A percentile compares a stretch with the other conserved stretches of the same genome.
Evolutionary conservation across 2,888 invertebrate genomes (phyloP).

Genomic region (Catocala sponsa): DNA sequence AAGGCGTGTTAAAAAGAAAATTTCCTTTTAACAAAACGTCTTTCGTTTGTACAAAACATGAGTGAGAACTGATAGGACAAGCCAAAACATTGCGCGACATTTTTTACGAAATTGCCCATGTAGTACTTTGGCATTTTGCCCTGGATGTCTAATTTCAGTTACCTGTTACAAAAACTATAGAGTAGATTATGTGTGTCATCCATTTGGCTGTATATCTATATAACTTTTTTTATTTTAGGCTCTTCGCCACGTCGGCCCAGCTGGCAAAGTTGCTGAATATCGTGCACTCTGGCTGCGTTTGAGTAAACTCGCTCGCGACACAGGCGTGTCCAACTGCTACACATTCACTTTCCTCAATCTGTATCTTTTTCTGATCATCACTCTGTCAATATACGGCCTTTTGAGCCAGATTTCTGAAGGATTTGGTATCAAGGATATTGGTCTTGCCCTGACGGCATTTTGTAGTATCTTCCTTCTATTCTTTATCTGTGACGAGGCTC

Average conservation of each 20-base stretch:
- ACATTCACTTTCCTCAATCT: constrained; percentile 90
- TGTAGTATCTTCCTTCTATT: constrained; percentile 91
- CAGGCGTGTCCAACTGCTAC: constrained; percentile 91
- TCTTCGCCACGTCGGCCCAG: constrained; percentile 90
- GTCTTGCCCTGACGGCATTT: constrained; percentile 90
- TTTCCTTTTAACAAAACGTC: too few relatives aligned
- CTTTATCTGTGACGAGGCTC: constrained; percentile 92
- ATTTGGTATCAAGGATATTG: constrained; percentile 91
- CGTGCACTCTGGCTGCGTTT: constrained; percentile 91
- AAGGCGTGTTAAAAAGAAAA: too few relatives aligned
- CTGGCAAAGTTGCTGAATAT: constrained; percentile 91
- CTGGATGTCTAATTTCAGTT: too few relatives aligned
- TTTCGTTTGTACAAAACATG: too few relatives aligned
- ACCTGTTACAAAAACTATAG: too few relatives aligned
- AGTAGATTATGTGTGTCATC: too few relatives aligned
- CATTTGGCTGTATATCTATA: neutral
- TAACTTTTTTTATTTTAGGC: constrained; percentile 74
- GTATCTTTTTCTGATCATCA: constrained; percentile 92
- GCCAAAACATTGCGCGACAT: too few relatives aligned
- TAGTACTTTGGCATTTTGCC: too few relatives aligned
- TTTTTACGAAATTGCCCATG: too few relatives aligned
- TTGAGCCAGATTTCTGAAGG: constrained; percentile 92
- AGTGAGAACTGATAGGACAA: too few relatives aligned
- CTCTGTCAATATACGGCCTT: constrained; percentile 92
- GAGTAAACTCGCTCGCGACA: constrained; percentile 90